Percentiles rank a stretch among this genome's conserved stretches.
Evolutionary conservation across 2,888 invertebrate genomes (phyloP).

Genomic region (Philaethria dido): DNA sequence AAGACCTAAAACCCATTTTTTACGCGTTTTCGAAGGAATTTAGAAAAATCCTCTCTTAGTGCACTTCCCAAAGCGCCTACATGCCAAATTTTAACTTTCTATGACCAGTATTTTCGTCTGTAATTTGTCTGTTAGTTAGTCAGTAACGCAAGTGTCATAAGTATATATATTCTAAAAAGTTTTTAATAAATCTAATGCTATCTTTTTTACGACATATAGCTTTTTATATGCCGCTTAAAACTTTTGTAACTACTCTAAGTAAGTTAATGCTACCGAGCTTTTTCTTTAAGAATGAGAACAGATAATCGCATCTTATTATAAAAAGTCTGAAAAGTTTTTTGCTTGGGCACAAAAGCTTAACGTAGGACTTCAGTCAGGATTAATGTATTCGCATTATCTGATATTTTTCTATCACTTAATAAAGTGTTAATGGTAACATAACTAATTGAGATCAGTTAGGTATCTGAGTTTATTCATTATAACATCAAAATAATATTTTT

Average conservation of each 20-base stretch:
- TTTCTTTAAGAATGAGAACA: not conserved
- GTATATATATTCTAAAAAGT: too few relatives aligned
- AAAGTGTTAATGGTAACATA: not conserved
- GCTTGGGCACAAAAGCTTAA: not conserved
- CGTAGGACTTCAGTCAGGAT: not conserved
- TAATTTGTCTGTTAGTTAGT: too few relatives aligned
- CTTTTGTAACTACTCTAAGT: not conserved
- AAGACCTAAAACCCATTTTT: too few relatives aligned
- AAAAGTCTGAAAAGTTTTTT: not conserved
- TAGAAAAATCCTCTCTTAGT: too few relatives aligned
- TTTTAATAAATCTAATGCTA: not conserved
- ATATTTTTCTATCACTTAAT: not conserved
- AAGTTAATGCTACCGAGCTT: not conserved
- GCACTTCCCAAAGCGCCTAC: too few relatives aligned
- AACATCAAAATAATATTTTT: too few relatives aligned
- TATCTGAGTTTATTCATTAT: too few relatives aligned
- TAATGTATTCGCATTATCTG: not conserved
- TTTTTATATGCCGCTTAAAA: not conserved
- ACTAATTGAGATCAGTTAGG: too few relatives aligned
- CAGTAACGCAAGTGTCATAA: too few relatives aligned
- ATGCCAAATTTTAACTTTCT: too few relatives aligned
- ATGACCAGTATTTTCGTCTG: too few relatives aligned
- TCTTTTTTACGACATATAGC: not conserved
- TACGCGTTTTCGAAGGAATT: too few relatives aligned
- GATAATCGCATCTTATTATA: not conserved